Evolutionary conservation across 2,888 invertebrate species (phyloP).

Genomic region (Archips xylosteana): DNA sequence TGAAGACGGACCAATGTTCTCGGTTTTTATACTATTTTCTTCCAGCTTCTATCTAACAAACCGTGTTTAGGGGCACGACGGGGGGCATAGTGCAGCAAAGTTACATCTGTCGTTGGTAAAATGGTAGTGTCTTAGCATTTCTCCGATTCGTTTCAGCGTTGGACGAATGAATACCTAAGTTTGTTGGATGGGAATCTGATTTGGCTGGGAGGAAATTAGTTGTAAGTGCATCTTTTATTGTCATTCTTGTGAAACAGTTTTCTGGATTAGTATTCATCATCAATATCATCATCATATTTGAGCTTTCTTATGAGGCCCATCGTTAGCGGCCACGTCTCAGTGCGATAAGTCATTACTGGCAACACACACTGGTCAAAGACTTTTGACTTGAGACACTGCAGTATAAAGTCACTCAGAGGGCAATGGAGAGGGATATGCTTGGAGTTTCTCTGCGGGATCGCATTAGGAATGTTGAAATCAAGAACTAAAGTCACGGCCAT

Average conservation of each 20-base stretch:
- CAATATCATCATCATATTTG: too few relatives aligned
- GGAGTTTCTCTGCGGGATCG: too few relatives aligned
- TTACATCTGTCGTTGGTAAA: neutral
- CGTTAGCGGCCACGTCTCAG: too few relatives aligned
- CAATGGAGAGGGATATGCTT: too few relatives aligned
- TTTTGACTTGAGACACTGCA: too few relatives aligned
- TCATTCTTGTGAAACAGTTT: neutral
- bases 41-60: conserved; percentile 61
- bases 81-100: conserved; percentile 50
- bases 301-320: too few relatives aligned
- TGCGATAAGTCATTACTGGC: too few relatives aligned
- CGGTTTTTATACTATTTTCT: conserved; percentile 64
- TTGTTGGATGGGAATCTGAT: conserved; percentile 17
- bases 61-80: conserved; percentile 56
- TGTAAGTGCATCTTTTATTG: conserved; percentile 7
- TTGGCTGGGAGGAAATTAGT: conserved; percentile 24
- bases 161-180: neutral
- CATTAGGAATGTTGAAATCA: too few relatives aligned
- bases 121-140: neutral
- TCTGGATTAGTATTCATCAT: too few relatives aligned
- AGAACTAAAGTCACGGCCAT: too few relatives aligned
- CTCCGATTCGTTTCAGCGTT: neutral
- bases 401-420: too few relatives aligned
- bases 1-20: conserved; percentile 48
- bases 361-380: too few relatives aligned